Evolutionary conservation across 2,888 invertebrate species (phyloP), one percentile per base, ranked within the genome.

Genomic region (Fragum fragum): DNA sequence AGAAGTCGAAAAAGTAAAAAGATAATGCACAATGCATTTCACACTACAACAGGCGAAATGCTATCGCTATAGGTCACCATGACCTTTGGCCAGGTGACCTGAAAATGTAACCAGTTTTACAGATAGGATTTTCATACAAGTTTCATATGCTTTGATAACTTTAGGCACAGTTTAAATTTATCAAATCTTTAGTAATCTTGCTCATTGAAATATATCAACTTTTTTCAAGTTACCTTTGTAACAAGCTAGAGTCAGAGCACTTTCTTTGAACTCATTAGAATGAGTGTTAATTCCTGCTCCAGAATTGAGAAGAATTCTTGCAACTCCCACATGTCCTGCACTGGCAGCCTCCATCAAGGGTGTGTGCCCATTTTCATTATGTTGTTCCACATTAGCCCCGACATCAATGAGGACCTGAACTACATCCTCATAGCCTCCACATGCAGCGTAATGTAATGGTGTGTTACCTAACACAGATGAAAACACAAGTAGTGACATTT

Each of bases 351-450:
- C 95, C 95, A 95, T 95, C 80, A 95, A 92, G 63, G 99, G 99
- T 81, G 99, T 99, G 95, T 99, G 99, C 5, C 99, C 99, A 95
- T 99, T 99, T 95, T 99, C 99, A 95, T 99, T 99, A 95, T 99
- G 99, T 95, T 98, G 98, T 95, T 99, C 99, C 55, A 99, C 98
- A 94, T 98, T 98, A 92, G 98, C 98, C 86, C 97, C 97, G 94
- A 97, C 96, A 92, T 97, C 97, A 75, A 99, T 96, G 89, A 99
- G 95, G 88, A 97, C 97, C 94, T 97, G 96, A 21, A 99, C 99
- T 88, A 98, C 98, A 90, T 98, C 98, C 93, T 97, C 97, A 86
- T 93, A 93, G 3, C 94, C 94, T 66, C 93, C 94, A 88, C 93
- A 93, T 16, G 94, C 93, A 73, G 99, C 99, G 95, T 99, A 99